These are phyloP conservation scores for Brachyrhaphis roseni DNA, from an alignment of 2,797 vertebrate species.

Conservation along the genomic window DNA sequence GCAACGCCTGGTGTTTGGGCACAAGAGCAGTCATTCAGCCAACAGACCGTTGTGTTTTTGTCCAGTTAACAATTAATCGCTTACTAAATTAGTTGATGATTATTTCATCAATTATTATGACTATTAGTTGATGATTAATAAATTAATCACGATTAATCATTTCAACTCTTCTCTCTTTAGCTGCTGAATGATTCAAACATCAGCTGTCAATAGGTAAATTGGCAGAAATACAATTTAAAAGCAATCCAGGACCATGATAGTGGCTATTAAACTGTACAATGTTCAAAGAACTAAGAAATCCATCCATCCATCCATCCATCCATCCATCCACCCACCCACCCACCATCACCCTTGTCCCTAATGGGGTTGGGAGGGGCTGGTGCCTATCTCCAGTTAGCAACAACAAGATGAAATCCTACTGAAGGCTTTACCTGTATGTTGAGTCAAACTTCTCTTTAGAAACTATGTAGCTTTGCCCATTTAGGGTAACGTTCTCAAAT, in stretches of 20 bases:
- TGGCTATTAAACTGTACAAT: not conserved
- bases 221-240: not conserved
- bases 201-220: not conserved
- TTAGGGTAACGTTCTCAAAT: not conserved
- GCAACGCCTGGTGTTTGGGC: no score
- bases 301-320: no score
- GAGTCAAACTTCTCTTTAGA: not conserved
- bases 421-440: not conserved
- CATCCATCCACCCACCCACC: no score
- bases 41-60: no score
- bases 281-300: not conserved
- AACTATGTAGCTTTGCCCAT: not conserved
- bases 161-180: not conserved
- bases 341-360: no score
- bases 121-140: no score
- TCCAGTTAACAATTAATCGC: no score
- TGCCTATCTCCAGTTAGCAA: not conserved
- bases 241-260: not conserved
- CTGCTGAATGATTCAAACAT: not conserved
- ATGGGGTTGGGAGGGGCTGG: no score
- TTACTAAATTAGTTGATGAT: no score
- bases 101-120: no score
- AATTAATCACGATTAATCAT: no score
- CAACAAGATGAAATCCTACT: not conserved
- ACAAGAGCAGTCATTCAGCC: no score